Percentiles rank a stretch among this genome's conserved stretches.
Evolutionary conservation across 2,113 vertebrate genomes (phyloP).

Genomic region (Eubucco bourcierii): DNA sequence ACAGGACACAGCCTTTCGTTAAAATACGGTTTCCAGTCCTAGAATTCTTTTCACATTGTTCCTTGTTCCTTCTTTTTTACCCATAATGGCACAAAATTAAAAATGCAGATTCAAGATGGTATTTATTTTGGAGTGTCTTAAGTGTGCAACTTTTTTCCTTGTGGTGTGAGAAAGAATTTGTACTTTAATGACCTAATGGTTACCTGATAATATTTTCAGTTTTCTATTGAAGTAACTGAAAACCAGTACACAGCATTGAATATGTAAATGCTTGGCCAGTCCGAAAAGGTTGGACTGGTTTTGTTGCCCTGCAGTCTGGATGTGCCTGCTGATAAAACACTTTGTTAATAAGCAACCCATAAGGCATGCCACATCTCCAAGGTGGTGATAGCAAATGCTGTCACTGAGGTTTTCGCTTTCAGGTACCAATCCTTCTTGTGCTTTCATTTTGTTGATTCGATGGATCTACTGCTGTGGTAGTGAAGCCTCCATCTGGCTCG

Average conservation of each 20-base stretch:
- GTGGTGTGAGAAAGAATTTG: not conserved
- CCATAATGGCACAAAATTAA: not conserved
- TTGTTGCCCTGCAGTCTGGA: not conserved
- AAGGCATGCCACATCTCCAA: rapidly evolving
- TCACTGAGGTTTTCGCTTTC: not conserved
- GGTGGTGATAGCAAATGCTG: not conserved
- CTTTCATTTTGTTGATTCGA: not conserved
- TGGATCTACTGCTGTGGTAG: not conserved
- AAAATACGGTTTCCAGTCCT: not conserved
- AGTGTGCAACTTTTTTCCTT: not conserved
- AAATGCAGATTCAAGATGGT: not conserved
- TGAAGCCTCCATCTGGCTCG: not conserved
- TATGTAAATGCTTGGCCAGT: not conserved
- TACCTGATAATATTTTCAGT: not conserved
- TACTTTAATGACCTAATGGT: not conserved
- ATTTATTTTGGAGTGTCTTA: not conserved
- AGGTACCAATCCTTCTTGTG: not conserved
- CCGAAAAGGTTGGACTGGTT: not conserved
- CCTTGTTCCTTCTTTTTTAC: not conserved
- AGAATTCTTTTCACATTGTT: not conserved
- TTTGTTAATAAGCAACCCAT: not conserved
- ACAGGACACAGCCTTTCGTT: not conserved
- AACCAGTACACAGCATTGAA: not conserved
- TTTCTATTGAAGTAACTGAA: not conserved
- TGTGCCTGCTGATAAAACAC: not conserved